Conservation (phyloP, 2,888 invertebrate species). For the Proisotoma minuta region DNA sequence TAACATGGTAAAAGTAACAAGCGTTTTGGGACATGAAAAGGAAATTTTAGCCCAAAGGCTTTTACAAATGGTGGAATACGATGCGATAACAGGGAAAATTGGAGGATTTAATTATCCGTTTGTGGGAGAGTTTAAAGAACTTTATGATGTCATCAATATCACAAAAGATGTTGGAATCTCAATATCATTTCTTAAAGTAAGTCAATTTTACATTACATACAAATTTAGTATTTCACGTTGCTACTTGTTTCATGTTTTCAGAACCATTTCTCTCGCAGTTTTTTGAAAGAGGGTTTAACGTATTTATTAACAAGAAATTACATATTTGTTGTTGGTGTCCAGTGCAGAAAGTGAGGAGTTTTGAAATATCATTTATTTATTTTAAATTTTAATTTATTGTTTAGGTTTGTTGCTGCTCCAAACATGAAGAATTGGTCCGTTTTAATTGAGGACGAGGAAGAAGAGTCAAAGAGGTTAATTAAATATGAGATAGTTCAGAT, state of each 20-base stretch:
- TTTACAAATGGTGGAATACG: constrained; percentile 18
- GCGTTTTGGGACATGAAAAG: no score
- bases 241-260: constrained; percentile 7
- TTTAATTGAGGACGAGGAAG: constrained; percentile 7
- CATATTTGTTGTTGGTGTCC: constrained; percentile 21
- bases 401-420: constrained; percentile 14
- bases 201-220: no score
- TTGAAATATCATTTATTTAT: background rate
- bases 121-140: background rate
- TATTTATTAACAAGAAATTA: constrained; percentile 22
- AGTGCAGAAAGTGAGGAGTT: constrained; percentile 4
- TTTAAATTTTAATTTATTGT: constrained; percentile 1
- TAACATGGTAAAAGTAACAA: no score
- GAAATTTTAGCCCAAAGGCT: constrained; percentile 4
- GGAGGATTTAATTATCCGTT: background rate
- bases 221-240: constrained; percentile 1
- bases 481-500: background rate
- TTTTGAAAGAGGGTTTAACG: constrained; percentile 16
- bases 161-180: constrained; percentile 27
- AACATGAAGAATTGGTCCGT: constrained; percentile 17
- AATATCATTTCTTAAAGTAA: constrained; percentile 18
- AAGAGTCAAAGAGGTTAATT: no score
- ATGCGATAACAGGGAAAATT: background rate
- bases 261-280: constrained; percentile 16
- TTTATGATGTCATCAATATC: constrained; percentile 21